Percentiles rank a stretch among this genome's conserved stretches.
phyloP scores from a whole-genome alignment of 2,113 vertebrate genomes.

The human (Homo sapiens) region GRCh38 chr6:4066001-4066500 shows the following conservation, averaged over 20 bases:
- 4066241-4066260: background rate
- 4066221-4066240: too few relatives aligned
- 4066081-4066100: background rate
- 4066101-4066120: background rate
- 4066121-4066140: background rate
- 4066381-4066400: background rate
- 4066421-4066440: background rate
- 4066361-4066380: background rate
- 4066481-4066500: background rate
- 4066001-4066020: background rate
- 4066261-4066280: background rate
- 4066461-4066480: background rate
- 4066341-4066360: fast-evolving
- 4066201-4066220: too few relatives aligned
- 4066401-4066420: background rate
- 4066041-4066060: background rate
- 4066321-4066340: background rate
- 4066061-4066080: background rate
- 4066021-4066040: too few relatives aligned
- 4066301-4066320: background rate
- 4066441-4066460: background rate
- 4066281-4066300: too few relatives aligned
- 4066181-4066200: background rate
- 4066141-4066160: background rate
- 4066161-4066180: background rate